Conservation (phyloP, 2,113 vertebrate genomes). For the Noctilio leporinus region DNA sequence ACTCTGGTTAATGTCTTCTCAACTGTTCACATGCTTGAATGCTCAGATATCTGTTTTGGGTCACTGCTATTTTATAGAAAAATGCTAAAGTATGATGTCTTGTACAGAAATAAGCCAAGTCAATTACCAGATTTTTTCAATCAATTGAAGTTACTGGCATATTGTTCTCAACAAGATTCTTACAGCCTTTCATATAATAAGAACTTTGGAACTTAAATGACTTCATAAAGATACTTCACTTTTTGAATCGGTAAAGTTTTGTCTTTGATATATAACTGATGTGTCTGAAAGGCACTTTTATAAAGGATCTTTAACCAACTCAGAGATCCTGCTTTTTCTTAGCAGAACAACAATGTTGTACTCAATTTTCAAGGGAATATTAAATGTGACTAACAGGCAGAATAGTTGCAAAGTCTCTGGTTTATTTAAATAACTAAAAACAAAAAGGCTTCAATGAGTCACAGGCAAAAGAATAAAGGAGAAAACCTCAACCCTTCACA, state of each 20-base stretch:
- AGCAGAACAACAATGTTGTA: not conserved
- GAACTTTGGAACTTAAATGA: not conserved
- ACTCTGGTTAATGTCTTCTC: not conserved
- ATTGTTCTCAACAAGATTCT: not conserved
- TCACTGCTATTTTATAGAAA: not conserved
- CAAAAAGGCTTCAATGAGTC: not conserved
- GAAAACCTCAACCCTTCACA: not conserved
- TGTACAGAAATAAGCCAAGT: not conserved
- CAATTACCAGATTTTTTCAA: not conserved
- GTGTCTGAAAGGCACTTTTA: not conserved
- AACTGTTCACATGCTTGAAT: not conserved
- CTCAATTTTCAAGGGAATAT: not conserved
- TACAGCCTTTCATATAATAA: not conserved
- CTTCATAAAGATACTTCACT: not conserved
- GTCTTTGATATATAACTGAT: slow-evolving; percentile 10
- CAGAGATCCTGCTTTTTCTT: not conserved
- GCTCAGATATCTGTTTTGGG: not conserved
- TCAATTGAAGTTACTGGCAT: not conserved
- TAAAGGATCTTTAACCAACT: not conserved
- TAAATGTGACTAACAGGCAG: not conserved
- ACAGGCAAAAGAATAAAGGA: not conserved
- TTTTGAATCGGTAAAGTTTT: not conserved
- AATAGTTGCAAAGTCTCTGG: not conserved
- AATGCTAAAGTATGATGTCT: not conserved
- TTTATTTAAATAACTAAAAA: not conserved